A percentile compares a stretch with the other conserved stretches of the same genome.
These are phyloP conservation scores for Tichodroma muraria DNA, from an alignment of 2,113 vertebrate genomes.

Conservation along the genomic window DNA sequence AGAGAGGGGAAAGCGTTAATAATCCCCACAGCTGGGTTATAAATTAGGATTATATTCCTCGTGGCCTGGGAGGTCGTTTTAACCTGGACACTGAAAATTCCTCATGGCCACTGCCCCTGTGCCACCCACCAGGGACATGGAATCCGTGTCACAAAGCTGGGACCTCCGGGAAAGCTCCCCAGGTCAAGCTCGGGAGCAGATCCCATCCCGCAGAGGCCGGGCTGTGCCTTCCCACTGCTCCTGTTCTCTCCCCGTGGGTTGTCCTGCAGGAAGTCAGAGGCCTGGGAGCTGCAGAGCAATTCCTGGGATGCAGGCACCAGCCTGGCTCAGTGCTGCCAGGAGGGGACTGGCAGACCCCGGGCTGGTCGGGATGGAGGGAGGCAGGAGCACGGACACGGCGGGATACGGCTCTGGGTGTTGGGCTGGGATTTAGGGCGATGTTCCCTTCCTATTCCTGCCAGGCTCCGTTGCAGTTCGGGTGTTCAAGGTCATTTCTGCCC, in stretches of 20 bases:
- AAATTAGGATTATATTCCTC: neutral
- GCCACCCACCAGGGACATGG: neutral
- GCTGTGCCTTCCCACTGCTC: neutral
- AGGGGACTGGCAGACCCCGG: neutral
- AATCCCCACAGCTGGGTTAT: neutral
- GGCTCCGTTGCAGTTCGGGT: neutral
- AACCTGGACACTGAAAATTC: neutral
- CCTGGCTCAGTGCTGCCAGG: neutral
- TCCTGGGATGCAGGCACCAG: neutral
- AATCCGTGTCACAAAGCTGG: neutral
- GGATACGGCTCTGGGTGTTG: neutral
- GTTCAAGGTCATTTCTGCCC: neutral
- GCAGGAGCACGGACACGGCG: neutral
- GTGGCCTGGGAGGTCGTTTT: neutral
- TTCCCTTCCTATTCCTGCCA: neutral
- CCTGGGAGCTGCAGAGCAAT: neutral
- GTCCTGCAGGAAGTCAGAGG: neutral
- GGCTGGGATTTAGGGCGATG: neutral
- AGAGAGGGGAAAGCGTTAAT: neutral
- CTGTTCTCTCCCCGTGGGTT: neutral
- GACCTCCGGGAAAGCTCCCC: neutral
- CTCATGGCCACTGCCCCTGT: neutral
- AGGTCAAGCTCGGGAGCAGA: neutral
- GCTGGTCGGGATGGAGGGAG: neutral
- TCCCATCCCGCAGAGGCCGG: neutral